Evolutionary conservation across 2,113 vertebrate genomes (phyloP).

Genomic region (Otis tarda): DNA sequence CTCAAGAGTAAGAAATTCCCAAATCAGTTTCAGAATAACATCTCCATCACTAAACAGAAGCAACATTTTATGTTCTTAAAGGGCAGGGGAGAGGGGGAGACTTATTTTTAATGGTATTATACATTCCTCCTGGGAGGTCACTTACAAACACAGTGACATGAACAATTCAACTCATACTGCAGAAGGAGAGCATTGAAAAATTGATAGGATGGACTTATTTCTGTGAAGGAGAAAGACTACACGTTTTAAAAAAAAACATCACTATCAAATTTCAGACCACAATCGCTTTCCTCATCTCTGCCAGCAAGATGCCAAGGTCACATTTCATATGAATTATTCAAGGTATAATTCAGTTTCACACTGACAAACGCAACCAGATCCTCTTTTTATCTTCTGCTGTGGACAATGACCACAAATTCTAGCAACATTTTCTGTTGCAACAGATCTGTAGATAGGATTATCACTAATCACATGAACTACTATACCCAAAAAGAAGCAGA

Average conservation of each 20-base stretch:
- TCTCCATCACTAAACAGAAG: not conserved
- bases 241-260: not conserved
- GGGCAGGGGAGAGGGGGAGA: not conserved
- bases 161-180: not conserved
- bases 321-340: slow-evolving; percentile 47
- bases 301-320: not conserved
- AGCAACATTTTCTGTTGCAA: not conserved
- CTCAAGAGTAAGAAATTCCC: not conserved
- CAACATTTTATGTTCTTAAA: not conserved
- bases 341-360: slow-evolving; percentile 18
- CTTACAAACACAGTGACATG: not conserved
- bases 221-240: not conserved
- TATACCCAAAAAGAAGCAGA: not conserved
- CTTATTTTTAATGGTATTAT: not conserved
- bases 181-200: slow-evolving; percentile 2
- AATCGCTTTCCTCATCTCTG: not conserved
- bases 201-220: not conserved
- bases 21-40: not conserved
- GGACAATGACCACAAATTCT: not conserved
- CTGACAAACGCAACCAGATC: not conserved
- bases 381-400: not conserved
- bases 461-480: not conserved
- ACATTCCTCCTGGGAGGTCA: not conserved
- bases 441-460: not conserved
- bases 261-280: slow-evolving; percentile 18